Evolutionary conservation across 2,797 vertebrate genomes (phyloP), one percentile per base, ranked within the genome.

Genomic region (Dendrocincla fuliginosa): DNA sequence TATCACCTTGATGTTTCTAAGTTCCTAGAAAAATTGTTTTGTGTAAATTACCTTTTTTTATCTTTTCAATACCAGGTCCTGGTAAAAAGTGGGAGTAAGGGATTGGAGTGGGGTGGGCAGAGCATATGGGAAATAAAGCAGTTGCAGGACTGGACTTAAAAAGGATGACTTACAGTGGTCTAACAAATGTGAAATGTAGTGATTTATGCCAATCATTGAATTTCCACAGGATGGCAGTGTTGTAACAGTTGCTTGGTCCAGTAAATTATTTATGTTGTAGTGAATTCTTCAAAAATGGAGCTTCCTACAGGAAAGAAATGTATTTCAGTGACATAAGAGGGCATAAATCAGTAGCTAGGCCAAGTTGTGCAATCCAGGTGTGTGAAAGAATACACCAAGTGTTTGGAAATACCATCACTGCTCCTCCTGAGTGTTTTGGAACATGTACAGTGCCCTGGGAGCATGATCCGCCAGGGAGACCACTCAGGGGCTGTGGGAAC

Each of bases 181-280:
- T 94, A 91, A 65, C 33, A 89, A 86, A 68, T 35, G 23, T 68
- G 69, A 69, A 93, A 57, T 49, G 15, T 35, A 73, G 13, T 68
- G 88, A 77, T 94, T 82, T 95, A 91, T 91, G 82, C 73, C 89
- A 92, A 60, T 96, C 94, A 75, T 67, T 96, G 61, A 93, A 78
- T 50, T 96, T 97, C 98, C 98, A 98, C 98, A 98, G 96, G 98
- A 98, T 98, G 98, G 98, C 98, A 98, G 94, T 98, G 92, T 98
- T 97, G 97, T 86, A 96, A 86, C 91, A 80, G 93, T 93, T 92
- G 87, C 84, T 73, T 93, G 79, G 60, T 94, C 70, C 55, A 85
- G 76, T 94, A 79, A 90, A 77, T 97, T 57, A 97, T 97, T 97
- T 97, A 97, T 77, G 63, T 50, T 92, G 14, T 55, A 83, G 41